Evolutionary conservation across 2,113 vertebrate species (phyloP).

Genomic region (Chascanopsetta lugubris): DNA sequence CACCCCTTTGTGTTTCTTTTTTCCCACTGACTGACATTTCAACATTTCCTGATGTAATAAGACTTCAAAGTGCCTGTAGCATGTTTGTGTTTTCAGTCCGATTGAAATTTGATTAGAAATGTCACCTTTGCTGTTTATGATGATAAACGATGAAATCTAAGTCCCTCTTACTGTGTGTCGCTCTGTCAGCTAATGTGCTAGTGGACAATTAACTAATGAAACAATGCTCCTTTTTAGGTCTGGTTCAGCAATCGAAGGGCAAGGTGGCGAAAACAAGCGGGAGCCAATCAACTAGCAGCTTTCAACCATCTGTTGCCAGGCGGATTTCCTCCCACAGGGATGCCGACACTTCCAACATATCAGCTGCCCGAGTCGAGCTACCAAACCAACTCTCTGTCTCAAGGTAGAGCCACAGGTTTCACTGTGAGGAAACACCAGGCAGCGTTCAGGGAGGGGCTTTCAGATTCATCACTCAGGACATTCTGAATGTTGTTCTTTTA

Average conservation of each 20-base stretch:
- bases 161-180: neutral
- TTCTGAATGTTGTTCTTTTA: too few relatives aligned
- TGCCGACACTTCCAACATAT: slow-evolving; percentile 91
- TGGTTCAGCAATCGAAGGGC: slow-evolving; percentile 98
- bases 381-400: slow-evolving; percentile 85
- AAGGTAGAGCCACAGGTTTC: slow-evolving; percentile 90
- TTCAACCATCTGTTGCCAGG: slow-evolving; percentile 96
- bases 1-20: too few relatives aligned
- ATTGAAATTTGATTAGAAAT: too few relatives aligned
- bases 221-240: slow-evolving; percentile 78
- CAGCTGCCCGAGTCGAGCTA: slow-evolving; percentile 94
- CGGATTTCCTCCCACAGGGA: slow-evolving; percentile 91
- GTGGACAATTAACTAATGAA: neutral
- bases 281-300: slow-evolving; percentile 94
- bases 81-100: too few relatives aligned
- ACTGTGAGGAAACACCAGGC: too few relatives aligned
- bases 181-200: neutral
- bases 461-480: too few relatives aligned
- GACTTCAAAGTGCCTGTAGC: too few relatives aligned
- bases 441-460: too few relatives aligned
- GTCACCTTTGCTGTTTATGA: too few relatives aligned
- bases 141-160: too few relatives aligned
- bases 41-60: too few relatives aligned
- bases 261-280: slow-evolving; percentile 96
- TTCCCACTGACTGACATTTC: too few relatives aligned